phyloP scores from a whole-genome alignment of 2,797 vertebrate species.

The Pempheris klunzingeri region DNA sequence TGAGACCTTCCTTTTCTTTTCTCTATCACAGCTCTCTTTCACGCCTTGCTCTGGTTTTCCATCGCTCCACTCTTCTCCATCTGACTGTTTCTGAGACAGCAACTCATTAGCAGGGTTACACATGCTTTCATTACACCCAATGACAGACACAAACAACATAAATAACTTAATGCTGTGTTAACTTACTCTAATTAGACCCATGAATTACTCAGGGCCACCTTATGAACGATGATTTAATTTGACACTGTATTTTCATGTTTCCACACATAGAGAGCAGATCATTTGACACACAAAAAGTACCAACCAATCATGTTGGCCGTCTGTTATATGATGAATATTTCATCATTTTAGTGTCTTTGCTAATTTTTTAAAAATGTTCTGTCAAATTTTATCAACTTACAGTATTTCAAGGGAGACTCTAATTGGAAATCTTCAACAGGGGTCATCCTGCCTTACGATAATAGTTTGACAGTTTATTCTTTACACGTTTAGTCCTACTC shows the following conservation, averaged over 20 bases:
- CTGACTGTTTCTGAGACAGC: slow-evolving; percentile 16
- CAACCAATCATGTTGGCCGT: neutral
- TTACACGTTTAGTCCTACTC: no score
- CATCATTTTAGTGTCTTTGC: neutral
- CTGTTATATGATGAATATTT: neutral
- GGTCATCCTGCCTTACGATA: neutral
- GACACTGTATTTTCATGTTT: slow-evolving; percentile 18
- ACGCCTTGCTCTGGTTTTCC: neutral
- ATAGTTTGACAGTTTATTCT: no score
- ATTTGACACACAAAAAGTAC: neutral
- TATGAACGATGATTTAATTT: slow-evolving; percentile 41
- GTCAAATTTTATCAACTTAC: neutral
- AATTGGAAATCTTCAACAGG: neutral
- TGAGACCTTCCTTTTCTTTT: slow-evolving; percentile 37
- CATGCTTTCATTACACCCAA: slow-evolving; percentile 53
- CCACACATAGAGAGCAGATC: neutral
- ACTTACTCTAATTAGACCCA: slow-evolving; percentile 47
- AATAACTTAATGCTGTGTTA: slow-evolving; percentile 47
- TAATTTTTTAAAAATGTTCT: neutral
- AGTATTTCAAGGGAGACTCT: neutral
- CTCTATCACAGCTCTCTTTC: slow-evolving; percentile 4
- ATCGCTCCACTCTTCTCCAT: neutral
- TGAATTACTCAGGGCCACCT: slow-evolving; percentile 23
- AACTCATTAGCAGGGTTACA: slow-evolving; percentile 52
- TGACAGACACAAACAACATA: slow-evolving; percentile 53